phyloP scores from a whole-genome alignment of 2,888 invertebrate genomes.

The Torymus texanus region DNA sequence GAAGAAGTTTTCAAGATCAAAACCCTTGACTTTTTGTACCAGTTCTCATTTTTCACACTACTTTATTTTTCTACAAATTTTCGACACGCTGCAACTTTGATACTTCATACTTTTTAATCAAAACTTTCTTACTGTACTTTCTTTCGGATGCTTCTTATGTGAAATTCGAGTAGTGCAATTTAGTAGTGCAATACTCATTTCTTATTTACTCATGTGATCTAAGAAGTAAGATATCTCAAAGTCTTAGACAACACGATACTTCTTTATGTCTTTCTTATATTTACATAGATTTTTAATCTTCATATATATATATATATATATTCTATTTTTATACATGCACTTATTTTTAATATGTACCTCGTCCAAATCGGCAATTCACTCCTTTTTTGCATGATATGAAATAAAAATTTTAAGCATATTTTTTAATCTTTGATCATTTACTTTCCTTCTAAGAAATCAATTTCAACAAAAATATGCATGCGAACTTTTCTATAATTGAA shows the following conservation, averaged over 20 bases:
- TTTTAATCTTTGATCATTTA: conserved; percentile 5
- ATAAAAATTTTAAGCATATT: conserved; percentile 1
- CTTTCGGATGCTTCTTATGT: conserved; percentile 51
- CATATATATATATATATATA: conserved; percentile 1
- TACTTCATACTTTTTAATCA: conserved; percentile 10
- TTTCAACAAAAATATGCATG: conserved; percentile 33
- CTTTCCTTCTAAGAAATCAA: conserved; percentile 1
- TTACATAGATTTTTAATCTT: conserved; percentile 7
- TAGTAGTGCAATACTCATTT: conserved; percentile 23
- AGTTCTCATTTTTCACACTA: conserved; percentile 1
- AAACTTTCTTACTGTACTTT: conserved; percentile 14
- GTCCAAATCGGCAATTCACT: neutral
- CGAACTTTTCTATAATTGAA: neutral
- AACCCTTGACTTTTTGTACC: neutral
- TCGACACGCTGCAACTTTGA: conserved; percentile 10
- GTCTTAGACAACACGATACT: conserved; percentile 11
- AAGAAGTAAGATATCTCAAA: conserved; percentile 5
- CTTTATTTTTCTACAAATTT: neutral
- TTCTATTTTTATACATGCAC: conserved; percentile 26
- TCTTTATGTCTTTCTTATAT: conserved; percentile 1
- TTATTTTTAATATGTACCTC: neutral
- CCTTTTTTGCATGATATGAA: conserved; percentile 27
- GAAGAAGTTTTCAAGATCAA: neutral
- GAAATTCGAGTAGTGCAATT: conserved; percentile 26
- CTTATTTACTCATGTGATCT: neutral